A percentile compares a stretch with the other conserved stretches of the same genome.
These are phyloP conservation scores for Himalopsyche kuldschensis DNA, from an alignment of 2,888 invertebrate genomes.

Conservation along the genomic window DNA sequence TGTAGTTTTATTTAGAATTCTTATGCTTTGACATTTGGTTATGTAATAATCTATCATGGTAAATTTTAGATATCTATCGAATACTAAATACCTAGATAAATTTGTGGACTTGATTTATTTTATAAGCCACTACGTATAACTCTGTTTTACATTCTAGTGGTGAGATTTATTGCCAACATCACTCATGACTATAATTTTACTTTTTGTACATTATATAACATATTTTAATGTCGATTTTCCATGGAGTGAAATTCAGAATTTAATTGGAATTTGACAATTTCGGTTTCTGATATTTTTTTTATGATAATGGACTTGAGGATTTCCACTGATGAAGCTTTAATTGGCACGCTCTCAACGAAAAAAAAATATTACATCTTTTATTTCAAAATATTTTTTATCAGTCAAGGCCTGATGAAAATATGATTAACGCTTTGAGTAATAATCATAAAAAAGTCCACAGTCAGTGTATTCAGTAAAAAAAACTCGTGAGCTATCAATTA, in stretches of 20 bases:
- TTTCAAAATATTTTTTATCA: not conserved
- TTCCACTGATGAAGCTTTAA: not conserved
- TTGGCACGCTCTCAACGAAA: not conserved
- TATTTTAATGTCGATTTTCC: not conserved
- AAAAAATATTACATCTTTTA: not conserved
- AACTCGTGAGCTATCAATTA: not conserved
- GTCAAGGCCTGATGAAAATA: not conserved
- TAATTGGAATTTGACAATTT: too few relatives aligned
- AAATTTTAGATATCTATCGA: not conserved
- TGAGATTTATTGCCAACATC: not conserved
- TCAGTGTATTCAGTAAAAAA: not conserved
- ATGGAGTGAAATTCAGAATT: not conserved
- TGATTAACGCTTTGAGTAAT: not conserved
- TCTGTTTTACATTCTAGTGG: not conserved
- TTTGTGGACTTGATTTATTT: not conserved
- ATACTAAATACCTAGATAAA: not conserved
- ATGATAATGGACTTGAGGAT: too few relatives aligned
- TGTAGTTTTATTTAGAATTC: too few relatives aligned
- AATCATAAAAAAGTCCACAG: not conserved
- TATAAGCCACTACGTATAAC: not conserved
- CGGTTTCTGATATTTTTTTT: too few relatives aligned
- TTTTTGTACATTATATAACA: not conserved
- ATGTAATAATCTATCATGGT: too few relatives aligned
- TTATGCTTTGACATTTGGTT: too few relatives aligned
- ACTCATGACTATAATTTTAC: not conserved